Conservation (phyloP, 2,888 invertebrate species). For the Synergus japonicus region DNA sequence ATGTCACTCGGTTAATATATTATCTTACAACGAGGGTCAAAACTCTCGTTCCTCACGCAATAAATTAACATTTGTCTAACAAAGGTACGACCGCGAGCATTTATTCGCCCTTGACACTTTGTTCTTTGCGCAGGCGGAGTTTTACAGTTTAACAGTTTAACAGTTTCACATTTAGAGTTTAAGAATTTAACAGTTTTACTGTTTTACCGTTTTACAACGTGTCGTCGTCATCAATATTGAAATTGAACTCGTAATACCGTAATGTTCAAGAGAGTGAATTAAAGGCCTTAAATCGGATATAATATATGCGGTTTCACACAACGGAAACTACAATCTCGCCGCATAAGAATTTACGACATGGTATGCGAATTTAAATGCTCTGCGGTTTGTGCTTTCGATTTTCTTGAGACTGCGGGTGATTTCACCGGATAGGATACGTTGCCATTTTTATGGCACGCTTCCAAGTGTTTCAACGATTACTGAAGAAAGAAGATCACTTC, state of each 20-base stretch:
- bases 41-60: not conserved
- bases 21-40: slow-evolving; percentile 10
- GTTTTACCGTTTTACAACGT: slow-evolving; percentile 44
- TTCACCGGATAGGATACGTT: not conserved
- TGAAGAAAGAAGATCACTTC: not conserved
- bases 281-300: slow-evolving; percentile 50
- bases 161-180: slow-evolving; percentile 48
- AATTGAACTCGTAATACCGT: slow-evolving; percentile 57
- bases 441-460: not conserved
- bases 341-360: slow-evolving; percentile 11
- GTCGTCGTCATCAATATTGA: slow-evolving; percentile 57
- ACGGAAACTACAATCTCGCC: not conserved
- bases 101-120: slow-evolving; percentile 37
- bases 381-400: not conserved
- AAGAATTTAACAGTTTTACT: slow-evolving; percentile 46
- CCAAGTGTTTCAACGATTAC: not conserved
- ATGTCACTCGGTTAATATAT: slow-evolving; percentile 13
- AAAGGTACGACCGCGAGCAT: slow-evolving; percentile 23
- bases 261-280: slow-evolving; percentile 46
- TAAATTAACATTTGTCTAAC: slow-evolving; percentile 26
- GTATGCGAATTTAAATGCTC: slow-evolving; percentile 7
- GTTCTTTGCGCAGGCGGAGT: slow-evolving; percentile 31
- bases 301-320: slow-evolving; percentile 21
- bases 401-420: not conserved
- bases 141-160: slow-evolving; percentile 47